A percentile compares a stretch with the other conserved stretches of the same genome.
Evolutionary conservation across 2,113 vertebrate genomes (phyloP).

Genomic region (Thunnus thynnus): DNA sequence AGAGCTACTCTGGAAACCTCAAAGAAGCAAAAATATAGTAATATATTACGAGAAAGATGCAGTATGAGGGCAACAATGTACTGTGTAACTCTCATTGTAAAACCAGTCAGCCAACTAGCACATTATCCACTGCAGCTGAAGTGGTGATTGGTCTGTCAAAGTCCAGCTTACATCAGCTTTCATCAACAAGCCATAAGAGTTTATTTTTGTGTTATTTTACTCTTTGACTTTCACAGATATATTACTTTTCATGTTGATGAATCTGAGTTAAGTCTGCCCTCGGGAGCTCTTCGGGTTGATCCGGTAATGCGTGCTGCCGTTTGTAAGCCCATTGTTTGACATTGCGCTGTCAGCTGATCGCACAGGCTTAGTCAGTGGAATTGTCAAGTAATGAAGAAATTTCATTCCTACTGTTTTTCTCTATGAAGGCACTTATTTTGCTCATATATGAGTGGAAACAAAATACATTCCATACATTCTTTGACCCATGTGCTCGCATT

Average conservation of each 20-base stretch:
- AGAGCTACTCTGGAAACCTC: neutral
- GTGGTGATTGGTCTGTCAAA: conserved; percentile 49
- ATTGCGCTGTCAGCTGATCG: conserved; percentile 73
- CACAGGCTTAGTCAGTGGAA: conserved; percentile 72
- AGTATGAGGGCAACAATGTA: neutral
- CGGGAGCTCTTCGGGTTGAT: conserved; percentile 52
- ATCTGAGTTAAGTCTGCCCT: conserved; percentile 45
- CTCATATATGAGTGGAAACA: conserved; percentile 70
- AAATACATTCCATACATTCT: conserved; percentile 78
- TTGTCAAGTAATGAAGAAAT: conserved; percentile 77
- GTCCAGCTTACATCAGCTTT: conserved; percentile 69
- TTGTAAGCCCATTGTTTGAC: conserved; percentile 75
- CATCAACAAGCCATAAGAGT: conserved; percentile 53
- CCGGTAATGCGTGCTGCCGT: conserved; percentile 44
- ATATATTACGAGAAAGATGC: neutral
- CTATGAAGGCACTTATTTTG: conserved; percentile 62
- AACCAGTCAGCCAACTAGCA: conserved; percentile 1
- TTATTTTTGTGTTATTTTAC: conserved; percentile 69
- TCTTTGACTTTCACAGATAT: conserved; percentile 35
- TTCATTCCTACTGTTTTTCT: conserved; percentile 72
- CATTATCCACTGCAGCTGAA: conserved; percentile 37
- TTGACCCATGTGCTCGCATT: conserved; percentile 75
- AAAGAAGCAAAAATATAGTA: neutral
- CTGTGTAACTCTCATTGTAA: conserved; percentile 2
- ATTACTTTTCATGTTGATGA: conserved; percentile 61